Base-by-base conservation (phyloP, 1,140 invertebrate species). In the Pomacea maculata region DNA sequence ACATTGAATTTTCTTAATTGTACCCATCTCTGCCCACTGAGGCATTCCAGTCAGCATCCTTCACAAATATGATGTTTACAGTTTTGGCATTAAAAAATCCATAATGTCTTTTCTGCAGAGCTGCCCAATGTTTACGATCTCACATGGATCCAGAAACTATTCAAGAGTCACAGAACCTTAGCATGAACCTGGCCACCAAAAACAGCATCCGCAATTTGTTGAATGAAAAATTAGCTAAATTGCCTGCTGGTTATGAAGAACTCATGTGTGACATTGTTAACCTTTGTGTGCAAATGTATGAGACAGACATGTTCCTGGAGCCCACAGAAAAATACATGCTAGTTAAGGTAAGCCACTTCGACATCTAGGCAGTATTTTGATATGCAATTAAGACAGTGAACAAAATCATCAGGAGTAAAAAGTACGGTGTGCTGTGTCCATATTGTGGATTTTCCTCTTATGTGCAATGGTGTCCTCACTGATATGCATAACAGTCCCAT, bases 291-390 rank as follows among this genome's bases (percentile, higher is more conserved):
- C 95, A 98, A 80, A 99, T 99, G 97, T 99, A 96, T 92, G 99
- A 99, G 88, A 96, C 95, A 1, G 96, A 96, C 91, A 97, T 99
- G 96, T 99, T 99, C 90, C 92, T 99, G 76, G 96, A 97, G 0
- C 98, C 99, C 0, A 95, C 95, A 84, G 98, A 99, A 91, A 99
- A 99, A 88, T 98, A 99, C 89, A 99, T 99, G 97, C 93, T 99
- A 5, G 98, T 99, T 0, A 99, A 99, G 94, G 93, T 93, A 82
- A 76, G 74, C 61, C 63, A 19, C 54, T 25, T 67, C 9, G 72
- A 21, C 57, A 6, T 45, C 34, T 45, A 45, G 1, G 34, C 34
- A 70, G 25, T 67, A 25, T 10, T 61, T 29, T 17, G 34, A 45
- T 45, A 1, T 45, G 34, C 34, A 45, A 6, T 45, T 45, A 45